Base-by-base conservation (phyloP, 2,888 invertebrate genomes). In the Herminia tarsipennalis region DNA sequence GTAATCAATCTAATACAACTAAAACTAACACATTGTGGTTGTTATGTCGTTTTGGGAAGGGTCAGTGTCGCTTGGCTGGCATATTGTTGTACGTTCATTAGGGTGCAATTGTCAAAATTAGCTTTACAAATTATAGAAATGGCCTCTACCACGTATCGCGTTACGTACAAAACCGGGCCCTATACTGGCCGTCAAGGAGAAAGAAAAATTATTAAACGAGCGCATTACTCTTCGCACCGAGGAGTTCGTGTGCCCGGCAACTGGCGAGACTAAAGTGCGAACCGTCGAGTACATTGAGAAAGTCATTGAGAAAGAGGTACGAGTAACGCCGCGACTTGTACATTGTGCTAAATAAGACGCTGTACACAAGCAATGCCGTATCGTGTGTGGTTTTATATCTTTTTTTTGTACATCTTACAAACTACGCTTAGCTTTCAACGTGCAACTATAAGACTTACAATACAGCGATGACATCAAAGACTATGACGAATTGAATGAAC, bases 221-320 rank as follows among this genome's bases (percentile, higher is more conserved):
- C 96, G 95, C 88, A 94, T 97, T 73, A 96, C 96, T 70, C 94
- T 96, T 79, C 95, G 96, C 86, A 97, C 97, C 59, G 97, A 97
- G 92, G 97, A 97, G 92, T 96, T 95, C 91, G 87, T 96, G 75
- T 97, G 97, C 91, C 97, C 97, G 73, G 91, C 93, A 71, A 96
- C 96, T 70, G 97, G 97, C 77, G 95, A 96, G 88, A 94, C 94
- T 86, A 95, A 95, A 92, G 95, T 97, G 83, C 94, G 97, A 92
- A 97, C 97, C 75, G 95, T 97, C 91, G 97, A 97, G 93, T 97
- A 97, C 93, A 96, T 97, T 92, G 97, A 97, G 94, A 97, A 97
- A 94, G 95, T 97, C 92, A 97, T 97, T 93, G 97, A 97, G 93
- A 97, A 96, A 94, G 97, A 97, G 97, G 97, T 97, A 97, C 86